A percentile compares a stretch with the other conserved stretches of the same genome.
phyloP scores from a whole-genome alignment of 2,797 vertebrate species.

The Agapornis canus region DNA sequence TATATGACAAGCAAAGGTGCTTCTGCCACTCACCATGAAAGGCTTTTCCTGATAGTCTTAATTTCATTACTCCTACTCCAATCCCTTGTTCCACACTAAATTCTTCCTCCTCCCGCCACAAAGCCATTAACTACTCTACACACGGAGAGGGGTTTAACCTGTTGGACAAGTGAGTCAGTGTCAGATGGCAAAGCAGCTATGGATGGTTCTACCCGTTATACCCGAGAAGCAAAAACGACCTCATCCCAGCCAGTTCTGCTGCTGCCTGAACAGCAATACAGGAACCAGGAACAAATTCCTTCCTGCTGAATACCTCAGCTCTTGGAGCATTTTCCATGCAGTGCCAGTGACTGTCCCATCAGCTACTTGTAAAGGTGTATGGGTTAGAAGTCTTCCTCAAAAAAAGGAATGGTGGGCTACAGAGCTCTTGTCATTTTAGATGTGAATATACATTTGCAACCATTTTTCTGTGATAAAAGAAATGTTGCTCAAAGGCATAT shows the following conservation, averaged over 20 bases:
- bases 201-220: neutral
- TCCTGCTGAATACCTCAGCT: accelerated
- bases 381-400: neutral
- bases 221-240: neutral
- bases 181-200: neutral
- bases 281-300: neutral
- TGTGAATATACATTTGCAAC: neutral
- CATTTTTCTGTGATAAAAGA: neutral
- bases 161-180: conserved; percentile 31
- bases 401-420: neutral
- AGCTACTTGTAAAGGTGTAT: neutral
- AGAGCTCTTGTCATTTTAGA: neutral
- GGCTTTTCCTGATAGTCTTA: neutral
- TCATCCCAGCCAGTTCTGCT: neutral
- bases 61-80: conserved; percentile 30
- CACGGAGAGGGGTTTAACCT: conserved; percentile 28
- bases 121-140: conserved; percentile 39
- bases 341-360: neutral
- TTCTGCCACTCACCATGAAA: conserved; percentile 55
- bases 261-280: neutral
- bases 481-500: neutral
- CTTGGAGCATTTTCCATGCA: neutral
- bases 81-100: conserved; percentile 51
- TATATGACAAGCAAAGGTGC: conserved; percentile 5
- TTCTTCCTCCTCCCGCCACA: conserved; percentile 50